phyloP scores from a whole-genome alignment of 2,797 vertebrate genomes.

The Limnodromus scolopaceus region DNA sequence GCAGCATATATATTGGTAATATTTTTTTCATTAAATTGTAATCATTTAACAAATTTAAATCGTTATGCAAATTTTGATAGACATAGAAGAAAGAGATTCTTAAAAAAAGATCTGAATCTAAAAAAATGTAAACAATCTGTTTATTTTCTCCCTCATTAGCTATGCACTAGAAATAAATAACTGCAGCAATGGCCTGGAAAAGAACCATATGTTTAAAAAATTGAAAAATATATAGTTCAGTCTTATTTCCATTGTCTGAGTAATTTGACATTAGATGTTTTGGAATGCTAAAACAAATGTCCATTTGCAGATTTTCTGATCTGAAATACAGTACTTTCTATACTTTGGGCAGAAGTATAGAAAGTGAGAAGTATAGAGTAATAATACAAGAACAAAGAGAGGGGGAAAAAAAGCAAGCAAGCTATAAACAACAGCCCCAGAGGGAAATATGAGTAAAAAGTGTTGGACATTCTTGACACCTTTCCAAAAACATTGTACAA shows the following conservation, averaged over 20 bases:
- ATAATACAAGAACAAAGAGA: neutral
- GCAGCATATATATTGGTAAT: neutral
- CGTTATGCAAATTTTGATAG: neutral
- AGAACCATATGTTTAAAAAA: neutral
- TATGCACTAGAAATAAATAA: neutral
- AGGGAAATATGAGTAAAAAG: neutral
- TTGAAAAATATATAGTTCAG: neutral
- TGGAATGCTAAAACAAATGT: neutral
- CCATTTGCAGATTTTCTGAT: neutral
- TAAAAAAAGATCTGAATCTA: neutral
- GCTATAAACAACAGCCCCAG: neutral
- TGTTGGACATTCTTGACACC: neutral
- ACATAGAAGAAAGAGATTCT: neutral
- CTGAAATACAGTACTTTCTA: neutral
- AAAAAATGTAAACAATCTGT: neutral
- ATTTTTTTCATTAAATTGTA: neutral
- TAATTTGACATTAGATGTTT: neutral
- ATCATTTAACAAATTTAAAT: neutral
- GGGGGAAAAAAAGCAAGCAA: neutral
- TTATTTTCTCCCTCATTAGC: neutral
- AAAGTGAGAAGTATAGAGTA: neutral
- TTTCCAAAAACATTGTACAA: conserved; percentile 6
- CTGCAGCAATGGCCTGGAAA: neutral
- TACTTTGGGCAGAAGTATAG: neutral
- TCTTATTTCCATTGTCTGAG: neutral